Base-by-base conservation (phyloP, 2,888 invertebrate species). In the Apodemia mormo region DNA sequence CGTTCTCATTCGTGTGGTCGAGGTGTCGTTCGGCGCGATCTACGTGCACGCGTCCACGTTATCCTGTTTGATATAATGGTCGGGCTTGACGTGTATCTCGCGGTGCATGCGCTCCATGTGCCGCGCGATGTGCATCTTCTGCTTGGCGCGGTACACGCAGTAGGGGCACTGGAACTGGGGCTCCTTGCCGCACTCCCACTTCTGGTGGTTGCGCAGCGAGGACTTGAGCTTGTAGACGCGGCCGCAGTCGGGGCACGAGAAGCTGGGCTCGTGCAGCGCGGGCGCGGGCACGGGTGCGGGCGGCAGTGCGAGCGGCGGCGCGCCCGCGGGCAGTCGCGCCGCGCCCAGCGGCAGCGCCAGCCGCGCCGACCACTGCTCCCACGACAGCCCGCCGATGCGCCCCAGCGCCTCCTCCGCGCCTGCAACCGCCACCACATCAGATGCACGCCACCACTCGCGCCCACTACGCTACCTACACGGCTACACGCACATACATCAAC, bases 221-320 rank as follows among this genome's bases (percentile, higher is more conserved):
- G 97, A 97, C 90, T 97, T 97, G 78, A 97, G 94, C 87, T 97
- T 97, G 92, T 97, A 97, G 75, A 96, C 95, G 77, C 97, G 94
- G 73, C 97, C 97, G 89, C 97, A 97, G 81, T 96, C 96, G 70
- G 96, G 95, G 88, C 97, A 97, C 72, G 95, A 94, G 94, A 96
- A 96, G 82, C 94, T 94, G 76, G 80, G 79, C 81, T 79, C 80
- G 80, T 61, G 82, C 89, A 78, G 73, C 68, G 92, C 89, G 82
- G 77, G 73, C 68, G 92, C 89, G 82, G 77, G 76, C 78, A 82
- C 80, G 81, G 70, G 82, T 33, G 30, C 12, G 12, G 4, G 86
- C 43, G 94, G 92, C 82, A 95, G 86, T 96, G 94, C 71, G 96
- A 96, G 89, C 96, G 94, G 79, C 96, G 96, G 87, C 97, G 90